phyloP scores from a whole-genome alignment of 1,140 invertebrate species.

The Leptinotarsa undecemlineata region DNA sequence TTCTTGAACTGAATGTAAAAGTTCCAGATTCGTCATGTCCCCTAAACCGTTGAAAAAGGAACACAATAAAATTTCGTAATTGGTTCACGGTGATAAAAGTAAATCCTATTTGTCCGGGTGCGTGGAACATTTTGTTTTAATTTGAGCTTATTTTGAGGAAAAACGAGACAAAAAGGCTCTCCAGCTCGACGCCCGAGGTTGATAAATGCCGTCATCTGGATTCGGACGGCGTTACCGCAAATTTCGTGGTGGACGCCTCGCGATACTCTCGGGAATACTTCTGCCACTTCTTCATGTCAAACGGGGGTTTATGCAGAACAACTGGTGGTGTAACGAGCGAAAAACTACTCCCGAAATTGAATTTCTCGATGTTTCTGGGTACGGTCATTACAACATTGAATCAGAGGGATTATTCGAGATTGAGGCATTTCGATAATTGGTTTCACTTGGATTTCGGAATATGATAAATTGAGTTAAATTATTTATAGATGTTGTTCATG shows the following conservation, averaged over 20 bases:
- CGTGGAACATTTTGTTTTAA: conserved; percentile 4
- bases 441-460: too few species aligned
- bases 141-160: neutral
- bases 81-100: neutral
- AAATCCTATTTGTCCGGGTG: neutral
- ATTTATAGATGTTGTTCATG: too few species aligned
- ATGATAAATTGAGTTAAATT: too few species aligned
- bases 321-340: neutral
- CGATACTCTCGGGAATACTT: neutral
- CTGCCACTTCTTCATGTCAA: conserved; percentile 5
- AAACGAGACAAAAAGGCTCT: conserved; percentile 5
- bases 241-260: conserved; percentile 7
- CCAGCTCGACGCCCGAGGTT: neutral
- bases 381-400: too few species aligned
- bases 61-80: neutral
- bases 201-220: conserved; percentile 5
- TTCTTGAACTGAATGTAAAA: too few species aligned
- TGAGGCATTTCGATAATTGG: too few species aligned
- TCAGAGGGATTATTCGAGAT: too few species aligned
- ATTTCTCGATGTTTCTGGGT: too few species aligned
- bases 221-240: conserved; percentile 4
- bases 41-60: too few species aligned
- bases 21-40: too few species aligned
- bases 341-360: too few species aligned
- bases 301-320: neutral